phyloP scores from a whole-genome alignment of 1,140 invertebrate genomes.

The Danaus plexippus region DNA sequence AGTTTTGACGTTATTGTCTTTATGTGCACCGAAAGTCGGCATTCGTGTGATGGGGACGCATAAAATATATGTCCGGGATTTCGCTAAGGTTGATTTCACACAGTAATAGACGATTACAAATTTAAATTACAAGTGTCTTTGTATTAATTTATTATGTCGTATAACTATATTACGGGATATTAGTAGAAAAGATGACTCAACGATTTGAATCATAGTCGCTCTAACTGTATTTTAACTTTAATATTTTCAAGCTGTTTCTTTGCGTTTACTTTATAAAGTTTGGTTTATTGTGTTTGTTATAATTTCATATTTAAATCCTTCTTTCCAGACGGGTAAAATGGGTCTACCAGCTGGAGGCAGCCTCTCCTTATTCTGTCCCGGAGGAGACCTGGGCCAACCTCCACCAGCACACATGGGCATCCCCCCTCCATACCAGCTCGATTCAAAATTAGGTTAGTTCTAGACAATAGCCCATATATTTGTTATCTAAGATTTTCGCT shows the following conservation, averaged over 20 bases:
- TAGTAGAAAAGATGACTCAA: no score
- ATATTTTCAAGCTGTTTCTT: no score
- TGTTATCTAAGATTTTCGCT: no score
- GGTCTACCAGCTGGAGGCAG: conserved; percentile 80
- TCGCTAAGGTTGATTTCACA: conserved; percentile 7
- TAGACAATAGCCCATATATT: no score
- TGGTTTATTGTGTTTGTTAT: not conserved
- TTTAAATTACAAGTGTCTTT: no score
- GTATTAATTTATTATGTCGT: no score
- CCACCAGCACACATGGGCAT: conserved; percentile 98
- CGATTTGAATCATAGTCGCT: no score
- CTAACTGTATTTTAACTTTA: no score
- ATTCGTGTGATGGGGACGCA: not conserved
- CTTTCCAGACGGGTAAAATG: conserved; percentile 91
- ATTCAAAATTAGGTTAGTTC: conserved; percentile 82
- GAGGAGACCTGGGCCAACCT: conserved; percentile 89
- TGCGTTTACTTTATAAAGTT: not conserved
- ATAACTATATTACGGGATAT: no score
- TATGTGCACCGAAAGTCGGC: not conserved
- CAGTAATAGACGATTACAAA: no score
- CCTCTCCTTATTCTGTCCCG: conserved; percentile 92
- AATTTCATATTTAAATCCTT: conserved; percentile 41
- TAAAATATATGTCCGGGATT: conserved; percentile 14
- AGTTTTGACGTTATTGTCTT: not conserved
- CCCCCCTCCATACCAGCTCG: conserved; percentile 92